A percentile compares a stretch with the other conserved stretches of the same genome.
These are phyloP conservation scores for Nephotettix cincticeps DNA, from an alignment of 1,140 invertebrate species.

Conservation along the genomic window DNA sequence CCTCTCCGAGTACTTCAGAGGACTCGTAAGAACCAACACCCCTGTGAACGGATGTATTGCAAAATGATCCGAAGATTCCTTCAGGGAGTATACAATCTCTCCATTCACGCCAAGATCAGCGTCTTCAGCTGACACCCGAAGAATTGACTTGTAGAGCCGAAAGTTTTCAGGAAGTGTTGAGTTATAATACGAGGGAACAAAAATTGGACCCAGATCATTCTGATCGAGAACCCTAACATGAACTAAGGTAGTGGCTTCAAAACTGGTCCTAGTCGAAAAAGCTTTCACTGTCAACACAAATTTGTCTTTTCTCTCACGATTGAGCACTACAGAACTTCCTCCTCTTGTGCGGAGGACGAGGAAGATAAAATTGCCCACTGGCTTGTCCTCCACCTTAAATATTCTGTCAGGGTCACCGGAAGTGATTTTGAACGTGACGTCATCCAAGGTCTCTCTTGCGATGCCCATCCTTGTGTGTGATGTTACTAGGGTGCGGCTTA, in stretches of 20 bases:
- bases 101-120: conserved; percentile 92
- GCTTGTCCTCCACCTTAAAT: conserved; percentile 85
- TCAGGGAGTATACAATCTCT: conserved; percentile 93
- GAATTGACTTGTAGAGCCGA: conserved; percentile 72
- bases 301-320: conserved; percentile 82
- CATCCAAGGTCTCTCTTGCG: conserved; percentile 50
- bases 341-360: conserved; percentile 82
- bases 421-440: conserved; percentile 78
- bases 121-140: conserved; percentile 84
- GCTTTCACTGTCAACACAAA: conserved; percentile 86
- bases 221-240: conserved; percentile 78
- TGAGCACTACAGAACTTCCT: conserved; percentile 64
- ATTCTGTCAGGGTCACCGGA: conserved; percentile 82
- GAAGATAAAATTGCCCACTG: conserved; percentile 92
- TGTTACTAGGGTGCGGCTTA: conserved; percentile 75
- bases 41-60: conserved; percentile 90
- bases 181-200: conserved; percentile 83
- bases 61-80: conserved; percentile 81
- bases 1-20: conserved; percentile 63
- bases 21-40: conserved; percentile 78
- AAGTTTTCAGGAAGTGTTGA: conserved; percentile 84
- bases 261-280: conserved; percentile 51
- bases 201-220: conserved; percentile 90
- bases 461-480: conserved; percentile 69
- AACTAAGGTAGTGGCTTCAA: conserved; percentile 71